Evolutionary conservation across 1,140 invertebrate species (phyloP), one percentile per base, ranked within the genome.

Genomic region (Drosophila arizonae): DNA sequence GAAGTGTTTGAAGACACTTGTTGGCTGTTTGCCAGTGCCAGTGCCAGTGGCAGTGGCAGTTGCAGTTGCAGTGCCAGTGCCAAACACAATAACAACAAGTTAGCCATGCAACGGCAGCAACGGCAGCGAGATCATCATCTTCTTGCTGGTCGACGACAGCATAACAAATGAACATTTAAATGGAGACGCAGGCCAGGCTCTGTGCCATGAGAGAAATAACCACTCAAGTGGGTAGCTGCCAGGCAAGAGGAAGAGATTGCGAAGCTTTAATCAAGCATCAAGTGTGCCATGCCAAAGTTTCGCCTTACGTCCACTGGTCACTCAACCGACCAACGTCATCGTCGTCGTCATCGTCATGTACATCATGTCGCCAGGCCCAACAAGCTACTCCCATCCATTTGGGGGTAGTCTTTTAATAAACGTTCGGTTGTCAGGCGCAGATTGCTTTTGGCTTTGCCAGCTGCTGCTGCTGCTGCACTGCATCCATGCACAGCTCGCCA

Each of bases 111-210:
- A 66, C 69, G 58, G 41, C 45, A 62, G 54, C 58, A 50, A 51
- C 55, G 43, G 65, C 50, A 11, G 54, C 48, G 21, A 71, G 55
- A 66, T 64, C 48, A 75, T 70, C 61, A 76, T 79, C 55, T 62
- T 45, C 64, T 68, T 55, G 54, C 50, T 66, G 65, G 51, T 69
- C 84, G 82, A 79, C 79, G 82, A 88, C 79, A 87, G 84, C 84
- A 82, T 79, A 88, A 87, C 76, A 88, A 87, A 87, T 87, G 84
- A 87, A 87, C 84, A 87, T 87, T 87, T 87, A 88, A 86, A 87
- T 72, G 73, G 46, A 88, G 85, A 79, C 78, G 84, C 79, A 76
- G 77, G 65, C 73, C 75, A 68, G 54, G 30, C 6, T 21, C 33
- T 57, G 33, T 11, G 8, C 11, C 26, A 45, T 51, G 36, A 63